Base-by-base conservation (phyloP, 1,140 invertebrate genomes). In the Mesaphorura yosii region DNA sequence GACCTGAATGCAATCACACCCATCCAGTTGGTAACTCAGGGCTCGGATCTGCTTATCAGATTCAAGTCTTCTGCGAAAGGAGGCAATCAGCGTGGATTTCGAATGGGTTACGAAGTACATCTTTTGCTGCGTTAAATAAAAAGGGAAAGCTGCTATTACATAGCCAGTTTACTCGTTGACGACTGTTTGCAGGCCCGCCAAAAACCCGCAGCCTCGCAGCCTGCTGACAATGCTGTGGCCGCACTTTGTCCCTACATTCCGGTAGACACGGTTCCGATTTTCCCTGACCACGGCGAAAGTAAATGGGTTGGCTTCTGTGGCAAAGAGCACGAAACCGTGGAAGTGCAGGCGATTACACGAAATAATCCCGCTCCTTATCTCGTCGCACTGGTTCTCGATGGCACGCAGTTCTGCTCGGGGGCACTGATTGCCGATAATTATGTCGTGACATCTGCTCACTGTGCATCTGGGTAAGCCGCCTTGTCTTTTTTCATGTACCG, bases 1-100 rank as follows among this genome's bases (percentile, higher is more conserved):
- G 48, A 50, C 17, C 27, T 50, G 12, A 50, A 23, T 38, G 34
- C 31, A 5, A 39, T 50, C 34, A 50, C 48, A 20, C 48, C 48
- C 5, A 39, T 50, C 34, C n/a, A 20, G 7, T 12, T 50, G 3
- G 3, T 38, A 10, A 31, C 48, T 4, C 31, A 50, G 6, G 48
- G 31, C 3, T 20, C 14, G 38, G 17, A 37, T 10, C 22, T 50
- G 15, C n/a, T 19, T 23, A 10, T 50, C 25, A 15, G 48, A 37
- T 50, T 50, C 19, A 37, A 38, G 12, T 50, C 48, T 14, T 46
- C 12, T 15, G 22, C 14, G 28, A 6, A 6, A 10, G 44, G 44
- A 15, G 44, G 44, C 6, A 26, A 12, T 46, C 7, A 12, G 6
- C 44, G 44, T 46, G 48, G 48, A n/a, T 50, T 50, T 22, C 48